Percentiles rank a stretch among this genome's conserved stretches.
These are phyloP conservation scores for Cosmia trapezina DNA, from an alignment of 2,888 invertebrate genomes.

Conservation along the genomic window DNA sequence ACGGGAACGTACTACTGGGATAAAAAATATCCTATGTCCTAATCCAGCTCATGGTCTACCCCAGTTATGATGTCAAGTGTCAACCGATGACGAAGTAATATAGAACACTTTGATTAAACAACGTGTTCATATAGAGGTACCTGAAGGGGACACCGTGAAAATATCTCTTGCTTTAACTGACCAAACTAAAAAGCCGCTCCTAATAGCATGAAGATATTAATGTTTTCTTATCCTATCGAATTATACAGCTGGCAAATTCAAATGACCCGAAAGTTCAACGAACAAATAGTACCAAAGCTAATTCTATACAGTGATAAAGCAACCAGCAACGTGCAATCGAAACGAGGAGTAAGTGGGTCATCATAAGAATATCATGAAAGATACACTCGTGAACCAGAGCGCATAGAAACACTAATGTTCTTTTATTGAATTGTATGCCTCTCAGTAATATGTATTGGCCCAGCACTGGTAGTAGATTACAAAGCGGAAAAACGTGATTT, in stretches of 20 bases:
- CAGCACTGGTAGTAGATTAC: conserved; percentile 6
- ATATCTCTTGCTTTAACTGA: not conserved
- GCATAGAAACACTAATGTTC: conserved; percentile 40
- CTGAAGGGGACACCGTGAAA: not conserved
- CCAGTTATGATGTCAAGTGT: not conserved
- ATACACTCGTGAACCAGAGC: conserved; percentile 61
- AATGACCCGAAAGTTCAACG: conserved; percentile 48
- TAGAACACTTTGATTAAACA: not conserved
- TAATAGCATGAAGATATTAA: not conserved
- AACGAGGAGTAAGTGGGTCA: conserved; percentile 69
- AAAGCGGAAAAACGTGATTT: conserved; percentile 36
- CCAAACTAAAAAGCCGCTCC: not conserved
- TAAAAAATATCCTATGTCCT: too few species aligned
- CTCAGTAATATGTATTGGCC: not conserved
- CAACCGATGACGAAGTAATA: not conserved
- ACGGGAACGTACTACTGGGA: too few species aligned
- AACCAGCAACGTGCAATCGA: conserved; percentile 60
- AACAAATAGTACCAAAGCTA: conserved; percentile 51
- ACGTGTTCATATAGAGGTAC: not conserved
- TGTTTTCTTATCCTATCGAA: not conserved
- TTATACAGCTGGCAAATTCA: conserved; percentile 14
- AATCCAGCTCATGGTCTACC: too few species aligned
- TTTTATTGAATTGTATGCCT: conserved; percentile 31
- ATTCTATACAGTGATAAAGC: conserved; percentile 52
- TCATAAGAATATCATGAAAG: conserved; percentile 61